These are phyloP conservation scores for Chrysodeixis includens DNA, from an alignment of 2,888 invertebrate species.

Conservation along the genomic window DNA sequence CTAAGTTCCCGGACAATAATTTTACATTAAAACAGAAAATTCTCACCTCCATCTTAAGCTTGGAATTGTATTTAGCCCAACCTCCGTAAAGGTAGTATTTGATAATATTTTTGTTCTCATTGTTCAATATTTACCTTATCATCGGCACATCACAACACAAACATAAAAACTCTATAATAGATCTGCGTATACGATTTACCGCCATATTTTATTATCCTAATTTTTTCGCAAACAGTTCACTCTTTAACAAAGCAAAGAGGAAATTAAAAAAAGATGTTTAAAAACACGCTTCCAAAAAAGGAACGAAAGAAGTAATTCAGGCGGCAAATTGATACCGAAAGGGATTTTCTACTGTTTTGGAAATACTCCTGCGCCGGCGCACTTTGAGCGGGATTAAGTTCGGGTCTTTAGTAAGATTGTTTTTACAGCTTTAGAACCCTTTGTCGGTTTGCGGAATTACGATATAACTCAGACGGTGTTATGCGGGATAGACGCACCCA, in stretches of 20 bases:
- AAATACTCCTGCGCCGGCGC: conserved; percentile 81
- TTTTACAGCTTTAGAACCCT: conserved; percentile 87
- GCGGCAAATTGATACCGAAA: conserved; percentile 87
- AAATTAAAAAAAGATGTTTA: conserved; percentile 72
- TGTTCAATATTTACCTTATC: conserved; percentile 55
- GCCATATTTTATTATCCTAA: conserved; percentile 40
- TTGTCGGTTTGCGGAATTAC: conserved; percentile 83
- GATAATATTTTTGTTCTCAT: conserved; percentile 17
- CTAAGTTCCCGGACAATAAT: too few species aligned
- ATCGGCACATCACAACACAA: conserved; percentile 41
- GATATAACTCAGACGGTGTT: conserved; percentile 70
- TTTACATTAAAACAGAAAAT: too few species aligned
- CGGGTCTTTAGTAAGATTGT: conserved; percentile 79
- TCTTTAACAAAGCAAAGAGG: conserved; percentile 57
- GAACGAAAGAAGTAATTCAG: conserved; percentile 77
- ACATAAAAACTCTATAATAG: conserved; percentile 44
- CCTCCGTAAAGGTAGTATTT: background rate
- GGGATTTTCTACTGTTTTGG: conserved; percentile 87
- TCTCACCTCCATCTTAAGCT: too few species aligned
- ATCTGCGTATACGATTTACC: conserved; percentile 46
- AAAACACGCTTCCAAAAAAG: conserved; percentile 74
- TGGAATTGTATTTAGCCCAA: background rate
- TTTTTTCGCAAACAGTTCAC: conserved; percentile 49
- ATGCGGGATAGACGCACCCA: conserved; percentile 71
- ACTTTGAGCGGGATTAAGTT: conserved; percentile 85